A percentile compares a stretch with the other conserved stretches of the same genome.
Evolutionary conservation across 2,113 vertebrate genomes (phyloP).

Genomic region (Athene cunicularia): DNA sequence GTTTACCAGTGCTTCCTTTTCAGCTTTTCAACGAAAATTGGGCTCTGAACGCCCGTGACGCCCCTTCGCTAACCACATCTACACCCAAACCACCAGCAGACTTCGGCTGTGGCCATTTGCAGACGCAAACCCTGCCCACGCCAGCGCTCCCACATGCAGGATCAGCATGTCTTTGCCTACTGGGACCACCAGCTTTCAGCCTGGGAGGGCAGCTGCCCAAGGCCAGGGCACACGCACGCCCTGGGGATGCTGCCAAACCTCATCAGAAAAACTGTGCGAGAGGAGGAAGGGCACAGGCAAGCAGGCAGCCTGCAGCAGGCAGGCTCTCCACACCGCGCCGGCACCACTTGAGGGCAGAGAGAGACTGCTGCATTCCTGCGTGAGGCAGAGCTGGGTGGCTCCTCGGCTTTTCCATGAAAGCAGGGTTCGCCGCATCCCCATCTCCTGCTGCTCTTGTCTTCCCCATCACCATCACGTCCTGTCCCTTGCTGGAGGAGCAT

Average conservation of each 20-base stretch:
- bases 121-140: neutral
- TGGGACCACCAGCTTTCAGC: rapidly evolving
- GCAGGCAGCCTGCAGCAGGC: neutral
- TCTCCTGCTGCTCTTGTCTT: neutral
- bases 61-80: rapidly evolving
- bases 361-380: neutral
- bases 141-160: neutral
- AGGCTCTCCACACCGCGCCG: neutral
- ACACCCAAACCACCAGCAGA: rapidly evolving
- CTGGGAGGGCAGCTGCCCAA: neutral
- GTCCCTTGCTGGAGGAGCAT: neutral
- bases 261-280: neutral
- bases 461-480: rapidly evolving
- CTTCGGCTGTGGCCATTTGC: neutral
- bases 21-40: neutral
- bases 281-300: neutral
- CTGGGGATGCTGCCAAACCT: neutral
- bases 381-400: neutral
- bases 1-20: neutral
- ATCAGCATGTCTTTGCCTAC: rapidly evolving
- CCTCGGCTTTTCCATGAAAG: neutral
- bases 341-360: conserved; percentile 65
- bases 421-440: neutral
- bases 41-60: neutral
- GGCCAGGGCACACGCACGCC: rapidly evolving